These are phyloP conservation scores for Saccopteryx bilineata DNA, from an alignment of 2,113 vertebrate species.

Conservation along the genomic window DNA sequence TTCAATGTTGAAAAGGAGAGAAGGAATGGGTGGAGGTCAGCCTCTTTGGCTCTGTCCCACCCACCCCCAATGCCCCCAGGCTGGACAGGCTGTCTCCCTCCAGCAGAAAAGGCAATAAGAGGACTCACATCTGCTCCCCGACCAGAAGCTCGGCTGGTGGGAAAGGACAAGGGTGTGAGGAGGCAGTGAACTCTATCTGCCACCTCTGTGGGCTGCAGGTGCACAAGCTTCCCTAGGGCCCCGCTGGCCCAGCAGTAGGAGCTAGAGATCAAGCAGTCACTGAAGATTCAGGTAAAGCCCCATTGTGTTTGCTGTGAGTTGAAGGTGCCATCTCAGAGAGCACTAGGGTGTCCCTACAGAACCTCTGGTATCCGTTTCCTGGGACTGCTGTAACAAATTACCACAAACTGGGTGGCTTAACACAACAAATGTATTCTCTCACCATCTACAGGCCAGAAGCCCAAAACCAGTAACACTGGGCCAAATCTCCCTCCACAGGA, in stretches of 20 bases:
- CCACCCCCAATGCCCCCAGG: background rate
- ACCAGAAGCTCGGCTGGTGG: background rate
- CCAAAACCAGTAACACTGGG: background rate
- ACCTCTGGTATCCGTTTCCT: background rate
- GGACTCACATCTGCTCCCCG: background rate
- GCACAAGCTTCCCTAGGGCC: background rate
- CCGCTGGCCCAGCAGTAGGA: background rate
- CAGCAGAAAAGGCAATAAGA: background rate
- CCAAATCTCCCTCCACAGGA: background rate
- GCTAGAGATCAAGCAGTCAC: background rate
- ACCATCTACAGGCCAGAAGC: background rate
- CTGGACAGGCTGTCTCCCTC: background rate
- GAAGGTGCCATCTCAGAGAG: background rate
- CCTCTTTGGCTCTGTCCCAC: background rate
- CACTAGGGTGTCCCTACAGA: background rate
- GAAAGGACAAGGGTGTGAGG: background rate
- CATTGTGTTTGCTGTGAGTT: background rate
- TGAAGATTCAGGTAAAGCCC: background rate
- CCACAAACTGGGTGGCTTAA: background rate
- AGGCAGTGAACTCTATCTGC: background rate
- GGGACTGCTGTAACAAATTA: background rate
- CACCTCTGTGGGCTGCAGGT: background rate
- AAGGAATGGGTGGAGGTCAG: background rate
- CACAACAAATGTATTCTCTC: background rate
- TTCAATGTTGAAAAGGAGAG: background rate